These are phyloP conservation scores for Fragum whitleyi DNA, from an alignment of 2,888 invertebrate species.

Conservation along the genomic window DNA sequence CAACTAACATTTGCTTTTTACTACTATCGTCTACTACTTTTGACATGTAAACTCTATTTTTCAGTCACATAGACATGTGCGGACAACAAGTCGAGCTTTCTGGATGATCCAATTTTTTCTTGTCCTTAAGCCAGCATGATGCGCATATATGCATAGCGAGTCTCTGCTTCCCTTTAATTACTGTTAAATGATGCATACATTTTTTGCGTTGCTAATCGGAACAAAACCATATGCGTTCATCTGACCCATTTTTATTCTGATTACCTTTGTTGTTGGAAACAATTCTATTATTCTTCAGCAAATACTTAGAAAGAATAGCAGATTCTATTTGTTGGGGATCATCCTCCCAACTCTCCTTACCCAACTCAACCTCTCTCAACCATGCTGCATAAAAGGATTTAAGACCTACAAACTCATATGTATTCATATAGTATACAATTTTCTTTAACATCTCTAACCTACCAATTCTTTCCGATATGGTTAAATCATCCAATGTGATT, in stretches of 20 bases:
- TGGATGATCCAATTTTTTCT: conserved; percentile 3
- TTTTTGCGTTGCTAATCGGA: neutral
- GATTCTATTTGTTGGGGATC: neutral
- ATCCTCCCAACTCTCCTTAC: neutral
- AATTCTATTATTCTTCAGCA: conserved; percentile 1
- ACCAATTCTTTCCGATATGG: neutral
- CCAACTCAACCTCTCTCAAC: conserved; percentile 17
- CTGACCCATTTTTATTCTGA: neutral
- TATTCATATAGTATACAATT: conserved; percentile 13
- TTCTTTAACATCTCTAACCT: conserved; percentile 5
- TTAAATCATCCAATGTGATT: neutral
- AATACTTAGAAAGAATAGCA: conserved; percentile 6
- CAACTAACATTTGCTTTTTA: too few species aligned
- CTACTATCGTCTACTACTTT: neutral
- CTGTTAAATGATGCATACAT: conserved; percentile 12
- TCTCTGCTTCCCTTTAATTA: conserved; percentile 2
- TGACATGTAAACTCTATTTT: neutral
- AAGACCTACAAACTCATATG: neutral
- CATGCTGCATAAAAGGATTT: conserved; percentile 28
- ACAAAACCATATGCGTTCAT: conserved; percentile 3
- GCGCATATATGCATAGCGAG: neutral
- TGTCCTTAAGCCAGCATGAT: conserved; percentile 1
- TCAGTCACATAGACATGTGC: neutral
- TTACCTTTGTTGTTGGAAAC: neutral
- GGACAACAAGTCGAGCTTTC: conserved; percentile 9